Evolutionary conservation across 2,113 vertebrate genomes (phyloP), one percentile per base, ranked within the genome.

Genomic region (Scomber scombrus): DNA sequence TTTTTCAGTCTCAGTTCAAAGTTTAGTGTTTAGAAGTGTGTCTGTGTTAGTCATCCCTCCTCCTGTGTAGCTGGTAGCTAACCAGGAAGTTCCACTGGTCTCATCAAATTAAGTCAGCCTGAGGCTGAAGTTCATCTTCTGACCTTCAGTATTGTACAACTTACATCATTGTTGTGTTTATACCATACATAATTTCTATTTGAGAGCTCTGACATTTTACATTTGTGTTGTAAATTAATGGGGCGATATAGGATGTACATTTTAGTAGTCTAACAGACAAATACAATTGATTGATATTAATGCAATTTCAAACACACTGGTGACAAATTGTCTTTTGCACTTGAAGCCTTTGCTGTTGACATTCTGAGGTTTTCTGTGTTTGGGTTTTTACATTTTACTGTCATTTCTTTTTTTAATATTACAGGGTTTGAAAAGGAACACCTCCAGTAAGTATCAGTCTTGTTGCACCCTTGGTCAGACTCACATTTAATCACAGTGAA

Each of bases 361-460:
- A 26, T 52, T 40, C 0, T 58, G 26, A 21, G 4, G 3, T 34
- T 73, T 50, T 56, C 0, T 71, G n/a, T 63, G 10, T 21, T 71
- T 57, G 5, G 0, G 21, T 54, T 71, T 85, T 86, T 80, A 75
- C 19, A 65, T 67, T 75, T 78, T 43, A 43, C 0, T 82, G 16
- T 83, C 5, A 18, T 80, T 76, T 95, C 94, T 89, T 95, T 78
- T 94, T 94, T 90, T 93, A 14, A 6, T 63, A 84, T 97, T 96
- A 81, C 95, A 99, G 98, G 97, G 97, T 81, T 94, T 97, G 90
- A 98, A 98, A 94, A 97, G 96, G 93, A 96, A 98, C 93, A 92
- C 96, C 89, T 97, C 97, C 87, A 95, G 98, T 99, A 93, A 99
- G 98, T 98, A 95, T 91, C 14, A 12, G 26, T 29, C 55, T 0